Base-by-base conservation (phyloP, 2,113 vertebrate species). In the Brienomyrus brachyistius region DNA sequence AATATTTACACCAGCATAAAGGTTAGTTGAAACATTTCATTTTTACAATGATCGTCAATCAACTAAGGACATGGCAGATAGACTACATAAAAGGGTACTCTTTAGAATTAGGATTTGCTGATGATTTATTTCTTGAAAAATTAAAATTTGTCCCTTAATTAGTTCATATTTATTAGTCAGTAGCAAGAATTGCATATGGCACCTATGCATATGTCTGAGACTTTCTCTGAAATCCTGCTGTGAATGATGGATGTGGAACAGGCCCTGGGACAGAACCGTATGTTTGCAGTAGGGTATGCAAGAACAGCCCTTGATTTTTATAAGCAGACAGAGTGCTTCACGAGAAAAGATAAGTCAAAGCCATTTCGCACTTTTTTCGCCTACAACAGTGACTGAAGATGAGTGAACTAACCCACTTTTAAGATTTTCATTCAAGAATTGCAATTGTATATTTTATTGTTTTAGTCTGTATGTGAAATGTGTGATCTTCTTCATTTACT, bases 241-340 rank as follows among this genome's bases (percentile, higher is more conserved):
- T 88, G 59, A 88, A 88, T 88, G 59, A 88, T 31, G 59, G 87
- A 74, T 74, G 40, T 62, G 59, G 59, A 48, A 47, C 21, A 70
- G 62, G 59, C 66, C 87, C 87, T 88, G 87, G 47, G 83, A 86
- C 43, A 86, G 83, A 84, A 9, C 45, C 19, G 83, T 86, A 3
- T 86, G 9, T 13, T 48, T 80, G 45, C 11, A 48, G 47, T 51
- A 6, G n/a, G 48, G 1, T 13, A 10, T 86, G 45, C 9, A 51
- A 15, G 21, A 17, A 70, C 56, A 27, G 21, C 7, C 45, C 23
- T 31, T 21, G 48, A 50, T 48, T 48, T 54, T 54, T 19, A 54
- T 54, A 19, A 54, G 4, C 51, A 54, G 4, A 15, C 13, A 54
- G 52, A 54, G 43, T 50, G 23, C 9, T 85, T 27, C 13, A 27